phyloP scores from a whole-genome alignment of 2,113 vertebrate genomes.

The Xiphophorus hellerii region DNA sequence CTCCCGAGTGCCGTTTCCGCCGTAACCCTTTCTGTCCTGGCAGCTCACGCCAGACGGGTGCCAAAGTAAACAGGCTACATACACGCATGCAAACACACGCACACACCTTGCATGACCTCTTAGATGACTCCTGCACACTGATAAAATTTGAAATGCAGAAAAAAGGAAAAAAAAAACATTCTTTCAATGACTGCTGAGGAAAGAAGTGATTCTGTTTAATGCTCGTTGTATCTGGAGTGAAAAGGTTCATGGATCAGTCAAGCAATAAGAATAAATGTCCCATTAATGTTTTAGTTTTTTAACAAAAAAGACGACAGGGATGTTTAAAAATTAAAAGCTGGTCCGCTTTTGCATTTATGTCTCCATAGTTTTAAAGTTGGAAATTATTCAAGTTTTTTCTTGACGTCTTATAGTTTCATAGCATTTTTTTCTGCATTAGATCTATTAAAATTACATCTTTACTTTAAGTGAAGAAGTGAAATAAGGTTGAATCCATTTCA shows the following conservation, averaged over 20 bases:
- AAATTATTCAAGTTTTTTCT: too few species aligned
- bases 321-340: too few species aligned
- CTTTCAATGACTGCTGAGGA: too few species aligned
- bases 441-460: too few species aligned
- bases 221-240: background rate
- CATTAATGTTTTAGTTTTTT: background rate
- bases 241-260: background rate
- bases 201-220: background rate
- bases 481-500: background rate
- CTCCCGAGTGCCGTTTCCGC: constrained; percentile 21
- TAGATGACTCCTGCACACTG: constrained; percentile 16
- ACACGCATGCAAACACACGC: constrained; percentile 34
- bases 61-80: constrained; percentile 70
- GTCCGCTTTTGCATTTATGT: too few species aligned
- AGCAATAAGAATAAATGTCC: background rate
- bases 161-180: too few species aligned
- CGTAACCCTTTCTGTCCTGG: constrained; percentile 49
- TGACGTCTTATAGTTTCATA: too few species aligned
- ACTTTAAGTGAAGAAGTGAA: background rate
- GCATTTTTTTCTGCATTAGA: too few species aligned
- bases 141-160: constrained; percentile 18
- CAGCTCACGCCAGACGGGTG: constrained; percentile 62
- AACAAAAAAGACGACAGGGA: background rate
- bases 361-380: too few species aligned
- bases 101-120: constrained; percentile 48